phyloP scores from a whole-genome alignment of 2,797 vertebrate genomes.

The Oophaga sylvatica region DNA sequence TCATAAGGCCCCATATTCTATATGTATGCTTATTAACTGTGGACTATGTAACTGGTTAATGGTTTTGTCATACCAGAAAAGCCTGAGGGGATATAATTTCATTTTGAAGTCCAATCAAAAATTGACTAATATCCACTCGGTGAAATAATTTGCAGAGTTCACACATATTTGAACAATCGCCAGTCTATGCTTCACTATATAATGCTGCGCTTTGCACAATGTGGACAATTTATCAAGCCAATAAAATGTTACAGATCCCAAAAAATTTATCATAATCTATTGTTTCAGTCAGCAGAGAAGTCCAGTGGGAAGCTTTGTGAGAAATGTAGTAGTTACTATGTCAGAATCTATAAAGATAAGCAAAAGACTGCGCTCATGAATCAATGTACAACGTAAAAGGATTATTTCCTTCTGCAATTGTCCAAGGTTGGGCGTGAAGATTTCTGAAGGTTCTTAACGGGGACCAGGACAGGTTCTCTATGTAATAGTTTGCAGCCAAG shows the following conservation, averaged over 20 bases:
- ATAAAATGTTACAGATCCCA: slow-evolving; percentile 5
- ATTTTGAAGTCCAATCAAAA: not conserved
- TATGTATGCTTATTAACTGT: not conserved
- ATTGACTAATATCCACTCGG: not conserved
- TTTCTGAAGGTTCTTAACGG: not conserved
- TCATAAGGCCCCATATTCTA: not conserved
- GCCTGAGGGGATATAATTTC: not conserved
- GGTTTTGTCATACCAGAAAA: not conserved
- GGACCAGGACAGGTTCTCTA: not conserved
- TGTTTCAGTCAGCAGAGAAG: not conserved
- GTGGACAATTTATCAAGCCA: slow-evolving; percentile 16
- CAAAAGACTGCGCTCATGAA: not conserved
- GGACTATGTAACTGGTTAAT: not conserved
- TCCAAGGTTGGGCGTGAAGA: not conserved
- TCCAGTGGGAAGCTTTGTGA: not conserved
- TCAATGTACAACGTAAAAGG: not conserved
- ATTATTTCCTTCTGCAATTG: not conserved
- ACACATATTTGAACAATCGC: not conserved
- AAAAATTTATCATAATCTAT: slow-evolving; percentile 39
- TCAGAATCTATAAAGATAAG: slow-evolving; percentile 35
- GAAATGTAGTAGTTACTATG: slow-evolving; percentile 19
- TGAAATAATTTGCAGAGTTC: slow-evolving; percentile 22
- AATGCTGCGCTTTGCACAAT: slow-evolving; percentile 3
- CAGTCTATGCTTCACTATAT: not conserved
- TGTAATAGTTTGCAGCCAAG: not conserved